Base-by-base conservation (phyloP, 1,140 invertebrate species). In the Drosophila pallidifrons region DNA sequence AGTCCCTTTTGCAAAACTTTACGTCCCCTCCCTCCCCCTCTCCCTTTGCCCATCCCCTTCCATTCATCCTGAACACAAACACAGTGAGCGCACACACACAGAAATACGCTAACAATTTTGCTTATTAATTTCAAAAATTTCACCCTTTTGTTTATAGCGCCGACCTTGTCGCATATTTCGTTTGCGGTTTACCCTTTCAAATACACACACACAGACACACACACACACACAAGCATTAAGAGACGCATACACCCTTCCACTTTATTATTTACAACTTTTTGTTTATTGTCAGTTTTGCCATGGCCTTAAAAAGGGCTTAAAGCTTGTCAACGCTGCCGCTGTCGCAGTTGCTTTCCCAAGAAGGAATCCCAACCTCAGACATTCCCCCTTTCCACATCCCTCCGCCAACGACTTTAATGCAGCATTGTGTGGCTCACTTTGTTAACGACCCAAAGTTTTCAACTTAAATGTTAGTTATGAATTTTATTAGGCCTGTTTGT, bases 381-480 rank as follows among this genome's bases (percentile, higher is more conserved):
- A 6, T 32, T 35, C 10, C 32, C 4, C n/a, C 15, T 13, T 3
- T 7, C 16, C 41, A 32, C 8, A 46, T 43, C 13, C 15, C 25
- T 32, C 13, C 15, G 13, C 28, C 10, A 7, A 10, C 8, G 16
- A 57, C 38, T 60, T 60, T 68, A 61, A 65, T 57, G 54, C 59
- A 43, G 35, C 13, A 49, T 81, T 66, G 55, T 72, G 69, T 30
- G 73, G 46, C 45, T 73, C 61, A 61, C 57, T 76, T 75, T 77
- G 63, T 89, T 88, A 88, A 89, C 83, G 81, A 89, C 55, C 74
- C 43, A 77, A 89, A 88, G 80, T 88, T 88, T 88, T 88, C 83
- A 81, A 75, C 80, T 88, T 88, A 89, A 89, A 81, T 88, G 79
- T 89, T 89, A 88, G 83, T 89, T 89, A 88, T 87, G 83, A 89